These are phyloP conservation scores for Thymallus thymallus DNA, from an alignment of 2,113 vertebrate species.

Conservation along the genomic window DNA sequence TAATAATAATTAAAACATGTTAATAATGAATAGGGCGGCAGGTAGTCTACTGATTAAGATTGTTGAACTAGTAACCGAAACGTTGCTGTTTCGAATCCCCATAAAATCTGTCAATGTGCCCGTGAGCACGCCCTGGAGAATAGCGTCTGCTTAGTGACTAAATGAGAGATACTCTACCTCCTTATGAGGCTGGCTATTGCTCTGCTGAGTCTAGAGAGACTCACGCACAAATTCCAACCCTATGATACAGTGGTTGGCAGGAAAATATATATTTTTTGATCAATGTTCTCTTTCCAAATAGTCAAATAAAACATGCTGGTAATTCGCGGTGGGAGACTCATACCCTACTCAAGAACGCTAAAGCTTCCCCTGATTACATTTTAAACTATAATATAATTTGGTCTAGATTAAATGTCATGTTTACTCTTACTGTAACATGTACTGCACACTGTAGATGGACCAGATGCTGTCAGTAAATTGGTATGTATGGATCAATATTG, in stretches of 20 bases:
- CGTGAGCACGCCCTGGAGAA: no score
- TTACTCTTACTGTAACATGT: no score
- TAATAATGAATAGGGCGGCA: no score
- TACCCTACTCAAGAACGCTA: no score
- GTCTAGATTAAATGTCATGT: no score
- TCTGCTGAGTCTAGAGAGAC: background rate
- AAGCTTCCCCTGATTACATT: no score
- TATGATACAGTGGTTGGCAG: constrained; percentile 32
- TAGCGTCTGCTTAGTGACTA: no score
- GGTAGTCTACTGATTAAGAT: no score
- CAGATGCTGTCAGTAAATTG: background rate
- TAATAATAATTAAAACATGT: background rate
- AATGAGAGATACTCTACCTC: no score
- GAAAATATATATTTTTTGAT: constrained; percentile 8
- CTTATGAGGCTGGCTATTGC: background rate
- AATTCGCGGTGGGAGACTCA: no score
- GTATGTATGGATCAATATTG: background rate
- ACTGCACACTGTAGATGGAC: background rate
- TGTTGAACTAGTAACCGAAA: background rate
- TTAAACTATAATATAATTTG: no score
- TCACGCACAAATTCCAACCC: constrained; percentile 30
- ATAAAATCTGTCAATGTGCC: no score
- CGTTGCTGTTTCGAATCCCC: background rate
- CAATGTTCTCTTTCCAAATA: constrained; percentile 25
- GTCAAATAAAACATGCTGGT: background rate